A percentile compares a stretch with the other conserved stretches of the same genome.
phyloP scores from a whole-genome alignment of 2,113 vertebrate species.

The Notiomystis cincta region DNA sequence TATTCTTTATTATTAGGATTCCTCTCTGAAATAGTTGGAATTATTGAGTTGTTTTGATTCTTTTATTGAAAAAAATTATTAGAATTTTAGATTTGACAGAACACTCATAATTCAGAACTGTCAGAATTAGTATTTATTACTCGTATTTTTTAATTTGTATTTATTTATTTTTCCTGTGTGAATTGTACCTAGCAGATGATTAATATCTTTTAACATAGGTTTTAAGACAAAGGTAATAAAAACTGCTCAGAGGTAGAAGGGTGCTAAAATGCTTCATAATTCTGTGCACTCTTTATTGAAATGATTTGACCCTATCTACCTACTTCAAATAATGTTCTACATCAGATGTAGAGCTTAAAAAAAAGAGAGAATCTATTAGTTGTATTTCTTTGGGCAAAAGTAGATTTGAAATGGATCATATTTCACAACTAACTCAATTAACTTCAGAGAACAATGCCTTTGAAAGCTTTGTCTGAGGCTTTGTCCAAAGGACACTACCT shows the following conservation, averaged over 20 bases:
- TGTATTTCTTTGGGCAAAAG: not conserved
- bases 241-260: not conserved
- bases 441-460: not conserved
- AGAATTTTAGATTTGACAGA: not conserved
- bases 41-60: not conserved
- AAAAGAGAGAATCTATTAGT: not conserved
- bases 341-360: not conserved
- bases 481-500: not conserved
- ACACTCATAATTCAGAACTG: not conserved
- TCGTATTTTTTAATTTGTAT: not conserved
- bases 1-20: not conserved
- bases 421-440: not conserved
- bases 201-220: not conserved
- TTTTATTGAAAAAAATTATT: not conserved
- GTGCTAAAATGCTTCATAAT: not conserved
- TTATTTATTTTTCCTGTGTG: not conserved
- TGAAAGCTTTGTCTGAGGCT: not conserved
- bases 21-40: not conserved
- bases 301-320: not conserved
- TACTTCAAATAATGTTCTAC: not conserved
- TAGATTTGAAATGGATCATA: not conserved
- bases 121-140: not conserved
- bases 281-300: not conserved
- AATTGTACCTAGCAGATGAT: not conserved
- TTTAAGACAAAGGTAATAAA: not conserved